Evolutionary conservation across 2,888 invertebrate genomes (phyloP), one percentile per base, ranked within the genome.

Genomic region (Oligia strigilis): DNA sequence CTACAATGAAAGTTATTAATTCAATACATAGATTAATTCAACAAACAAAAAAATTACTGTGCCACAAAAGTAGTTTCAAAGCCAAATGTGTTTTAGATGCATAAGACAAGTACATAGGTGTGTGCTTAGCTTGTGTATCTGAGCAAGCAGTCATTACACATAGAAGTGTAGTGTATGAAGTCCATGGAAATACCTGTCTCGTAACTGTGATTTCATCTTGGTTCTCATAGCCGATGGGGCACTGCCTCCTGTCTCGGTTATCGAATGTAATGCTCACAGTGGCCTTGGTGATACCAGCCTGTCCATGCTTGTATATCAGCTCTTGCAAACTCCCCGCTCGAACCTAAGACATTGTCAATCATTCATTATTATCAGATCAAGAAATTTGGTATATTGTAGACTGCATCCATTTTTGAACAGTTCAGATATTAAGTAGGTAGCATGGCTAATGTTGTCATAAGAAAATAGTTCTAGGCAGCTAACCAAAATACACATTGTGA

Each of bases 221-320:
- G 90, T 98, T 98, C 92, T 99, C 99, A 96, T 99, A 99, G 0
- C 99, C 99, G 70, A 99, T 97, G 0, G 99, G 99, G 87, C 98
- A 98, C 90, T 98, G 98, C 9, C 94, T 96, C 81, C 97, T 97
- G 93, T 99, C 98, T 23, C 97, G 97, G 94, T 99, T 99, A 93
- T 99, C 99, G 95, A 99, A 99, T 2, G 98, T 98, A 88, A 99
- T 98, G 80, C 99, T 99, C 52, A 99, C 99, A 4, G 98, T 98
- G 0, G 99, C 99, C 95, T 99, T 99, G 13, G 98, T 99, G 75
- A 99, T 97, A 2, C 99, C 99, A 1, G 99, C 99, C 94, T 99
- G 99, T 0, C 99, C 99, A 95, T 98, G 98, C 95, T 99, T 99
- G 95, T 99, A 99, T n/a, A 99, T 99, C 83, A 99, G 97, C 92